phyloP scores from a whole-genome alignment of 2,888 invertebrate genomes.

The Galerucella nymphaeae region DNA sequence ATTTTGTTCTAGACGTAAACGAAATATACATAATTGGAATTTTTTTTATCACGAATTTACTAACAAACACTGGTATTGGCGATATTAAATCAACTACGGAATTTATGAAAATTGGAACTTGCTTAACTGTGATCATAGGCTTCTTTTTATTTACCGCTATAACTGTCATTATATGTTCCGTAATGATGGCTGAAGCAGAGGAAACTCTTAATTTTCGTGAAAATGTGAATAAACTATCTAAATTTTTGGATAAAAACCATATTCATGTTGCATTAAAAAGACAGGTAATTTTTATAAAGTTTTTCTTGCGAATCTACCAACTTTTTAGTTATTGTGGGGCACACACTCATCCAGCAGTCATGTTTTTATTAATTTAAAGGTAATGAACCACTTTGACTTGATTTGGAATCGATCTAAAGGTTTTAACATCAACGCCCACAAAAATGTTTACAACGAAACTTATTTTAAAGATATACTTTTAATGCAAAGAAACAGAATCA shows the following conservation, averaged over 20 bases:
- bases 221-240: slow-evolving; percentile 24
- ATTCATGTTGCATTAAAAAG: slow-evolving; percentile 20
- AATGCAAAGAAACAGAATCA: slow-evolving; percentile 21
- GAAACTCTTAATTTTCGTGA: slow-evolving; percentile 24
- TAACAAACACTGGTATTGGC: slow-evolving; percentile 36
- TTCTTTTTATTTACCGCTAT: slow-evolving; percentile 34
- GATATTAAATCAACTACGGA: slow-evolving; percentile 22
- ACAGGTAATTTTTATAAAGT: slow-evolving; percentile 21
- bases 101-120: slow-evolving; percentile 16
- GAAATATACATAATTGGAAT: slow-evolving; percentile 29
- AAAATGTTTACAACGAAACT: slow-evolving; percentile 11
- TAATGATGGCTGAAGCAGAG: slow-evolving; percentile 30
- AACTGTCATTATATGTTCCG: slow-evolving; percentile 16
- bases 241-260: slow-evolving; percentile 27
- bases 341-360: too few relatives aligned
- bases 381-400: slow-evolving; percentile 33
- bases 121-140: slow-evolving; percentile 30
- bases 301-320: neutral
- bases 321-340: too few relatives aligned
- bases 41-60: slow-evolving; percentile 32
- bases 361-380: slow-evolving; percentile 31
- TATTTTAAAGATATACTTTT: slow-evolving; percentile 14
- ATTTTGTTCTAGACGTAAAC: slow-evolving; percentile 25
- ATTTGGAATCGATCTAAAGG: slow-evolving; percentile 37
- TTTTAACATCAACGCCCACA: neutral